Conservation (phyloP, 2,888 invertebrate species). For the Drosophila mayaguana region DNA sequence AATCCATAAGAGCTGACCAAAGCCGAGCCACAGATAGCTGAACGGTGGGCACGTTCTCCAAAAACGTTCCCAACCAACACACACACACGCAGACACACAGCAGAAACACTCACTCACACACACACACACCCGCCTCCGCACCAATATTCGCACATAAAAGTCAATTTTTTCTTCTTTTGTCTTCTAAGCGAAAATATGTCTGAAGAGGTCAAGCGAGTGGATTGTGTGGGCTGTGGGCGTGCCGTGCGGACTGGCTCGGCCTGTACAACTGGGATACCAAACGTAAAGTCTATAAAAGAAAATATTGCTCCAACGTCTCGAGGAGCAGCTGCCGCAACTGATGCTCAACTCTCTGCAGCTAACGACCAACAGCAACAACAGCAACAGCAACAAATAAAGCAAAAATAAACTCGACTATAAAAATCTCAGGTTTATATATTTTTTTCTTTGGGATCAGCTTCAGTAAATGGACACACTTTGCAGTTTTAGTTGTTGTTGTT, state of each 20-base stretch:
- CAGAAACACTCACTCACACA: not conserved
- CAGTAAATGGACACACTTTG: slow-evolving; percentile 29
- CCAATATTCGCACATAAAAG: slow-evolving; percentile 51
- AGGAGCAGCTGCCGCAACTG: slow-evolving; percentile 32
- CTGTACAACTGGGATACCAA: slow-evolving; percentile 45
- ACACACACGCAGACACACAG: slow-evolving; percentile 17
- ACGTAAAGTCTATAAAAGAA: slow-evolving; percentile 73
- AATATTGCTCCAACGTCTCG: slow-evolving; percentile 56
- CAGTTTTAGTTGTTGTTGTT: not conserved
- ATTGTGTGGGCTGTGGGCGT: slow-evolving; percentile 4
- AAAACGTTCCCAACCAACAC: slow-evolving; percentile 26
- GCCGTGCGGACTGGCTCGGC: not conserved
- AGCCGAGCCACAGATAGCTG: slow-evolving; percentile 19
- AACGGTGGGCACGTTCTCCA: slow-evolving; percentile 43
- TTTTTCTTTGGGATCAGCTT: slow-evolving; percentile 19
- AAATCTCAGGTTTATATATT: slow-evolving; percentile 76
- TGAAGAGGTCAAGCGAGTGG: slow-evolving; percentile 41
- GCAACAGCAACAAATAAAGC: slow-evolving; percentile 53
- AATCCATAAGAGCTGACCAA: slow-evolving; percentile 36
- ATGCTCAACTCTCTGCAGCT: slow-evolving; percentile 41
- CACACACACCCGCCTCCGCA: slow-evolving; percentile 7
- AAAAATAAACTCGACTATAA: slow-evolving; percentile 72
- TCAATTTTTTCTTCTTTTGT: slow-evolving; percentile 51
- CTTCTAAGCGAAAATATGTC: slow-evolving; percentile 56
- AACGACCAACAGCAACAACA: slow-evolving; percentile 34